Evolutionary conservation across 2,888 invertebrate genomes (phyloP).

Genomic region (Pristionchus entomophagus): DNA sequence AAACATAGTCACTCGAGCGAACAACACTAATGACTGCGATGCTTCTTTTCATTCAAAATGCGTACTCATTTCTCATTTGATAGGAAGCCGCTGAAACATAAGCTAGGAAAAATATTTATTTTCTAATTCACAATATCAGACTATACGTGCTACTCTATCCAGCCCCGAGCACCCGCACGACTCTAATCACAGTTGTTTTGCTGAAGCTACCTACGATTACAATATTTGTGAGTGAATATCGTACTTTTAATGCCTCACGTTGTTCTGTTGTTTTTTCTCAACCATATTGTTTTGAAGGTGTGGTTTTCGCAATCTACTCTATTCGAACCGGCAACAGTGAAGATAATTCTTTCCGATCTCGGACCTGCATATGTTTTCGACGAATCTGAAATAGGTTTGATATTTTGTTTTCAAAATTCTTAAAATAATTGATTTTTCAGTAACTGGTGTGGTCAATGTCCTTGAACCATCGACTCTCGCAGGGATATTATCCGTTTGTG

Average conservation of each 20-base stretch:
- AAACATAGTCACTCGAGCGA: too few relatives aligned
- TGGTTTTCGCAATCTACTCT: background rate
- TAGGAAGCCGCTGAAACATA: too few relatives aligned
- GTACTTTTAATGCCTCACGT: too few relatives aligned
- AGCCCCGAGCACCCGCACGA: background rate
- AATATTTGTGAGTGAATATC: too few relatives aligned
- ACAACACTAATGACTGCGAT: too few relatives aligned
- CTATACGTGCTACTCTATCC: background rate
- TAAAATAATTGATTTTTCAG: background rate
- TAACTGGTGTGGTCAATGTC: background rate
- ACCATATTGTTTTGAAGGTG: background rate
- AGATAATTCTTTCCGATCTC: background rate
- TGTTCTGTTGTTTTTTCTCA: background rate
- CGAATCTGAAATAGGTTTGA: background rate
- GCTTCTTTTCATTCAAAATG: too few relatives aligned
- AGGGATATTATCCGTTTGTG: background rate
- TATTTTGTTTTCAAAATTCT: background rate
- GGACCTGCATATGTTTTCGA: background rate
- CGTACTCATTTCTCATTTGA: too few relatives aligned
- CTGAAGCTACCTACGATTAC: background rate
- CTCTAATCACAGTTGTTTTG: background rate
- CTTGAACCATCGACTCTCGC: background rate
- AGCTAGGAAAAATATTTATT: background rate
- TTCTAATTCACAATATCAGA: background rate
- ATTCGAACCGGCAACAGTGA: background rate